Evolutionary conservation across 1,140 invertebrate genomes (phyloP).

Genomic region (Drosophila baimaii): DNA sequence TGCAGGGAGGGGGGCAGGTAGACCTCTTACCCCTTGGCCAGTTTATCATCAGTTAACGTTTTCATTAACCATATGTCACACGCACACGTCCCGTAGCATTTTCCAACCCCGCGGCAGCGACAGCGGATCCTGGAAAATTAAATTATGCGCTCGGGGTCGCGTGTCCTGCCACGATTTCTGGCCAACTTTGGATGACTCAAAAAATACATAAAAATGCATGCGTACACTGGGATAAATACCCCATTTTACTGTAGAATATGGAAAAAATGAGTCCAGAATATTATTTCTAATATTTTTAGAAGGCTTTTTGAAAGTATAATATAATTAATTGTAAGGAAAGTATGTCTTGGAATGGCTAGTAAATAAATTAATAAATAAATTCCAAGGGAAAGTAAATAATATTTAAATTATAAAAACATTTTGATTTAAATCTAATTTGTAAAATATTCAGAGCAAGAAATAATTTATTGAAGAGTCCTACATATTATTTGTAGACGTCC

Average conservation of each 20-base stretch:
- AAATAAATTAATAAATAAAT: too few relatives aligned
- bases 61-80: slow-evolving; percentile 82
- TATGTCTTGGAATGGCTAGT: too few relatives aligned
- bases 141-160: slow-evolving; percentile 76
- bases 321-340: too few relatives aligned
- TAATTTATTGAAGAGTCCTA: too few relatives aligned
- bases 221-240: slow-evolving; percentile 6
- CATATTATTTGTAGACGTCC: too few relatives aligned
- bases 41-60: slow-evolving; percentile 78
- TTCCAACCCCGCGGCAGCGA: slow-evolving; percentile 14
- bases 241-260: background rate
- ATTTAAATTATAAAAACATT: too few relatives aligned
- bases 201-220: slow-evolving; percentile 77
- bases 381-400: too few relatives aligned
- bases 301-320: too few relatives aligned
- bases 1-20: slow-evolving; percentile 15
- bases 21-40: slow-evolving; percentile 14
- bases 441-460: background rate
- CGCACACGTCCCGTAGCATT: slow-evolving; percentile 59
- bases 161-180: slow-evolving; percentile 62
- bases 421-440: background rate
- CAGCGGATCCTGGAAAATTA: slow-evolving; percentile 70
- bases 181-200: slow-evolving; percentile 71
- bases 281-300: too few relatives aligned
- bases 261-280: too few relatives aligned